A percentile compares a stretch with the other conserved stretches of the same genome.
Conservation (phyloP, 2,113 vertebrate genomes). For the Lycocorax pyrrhopterus region DNA sequence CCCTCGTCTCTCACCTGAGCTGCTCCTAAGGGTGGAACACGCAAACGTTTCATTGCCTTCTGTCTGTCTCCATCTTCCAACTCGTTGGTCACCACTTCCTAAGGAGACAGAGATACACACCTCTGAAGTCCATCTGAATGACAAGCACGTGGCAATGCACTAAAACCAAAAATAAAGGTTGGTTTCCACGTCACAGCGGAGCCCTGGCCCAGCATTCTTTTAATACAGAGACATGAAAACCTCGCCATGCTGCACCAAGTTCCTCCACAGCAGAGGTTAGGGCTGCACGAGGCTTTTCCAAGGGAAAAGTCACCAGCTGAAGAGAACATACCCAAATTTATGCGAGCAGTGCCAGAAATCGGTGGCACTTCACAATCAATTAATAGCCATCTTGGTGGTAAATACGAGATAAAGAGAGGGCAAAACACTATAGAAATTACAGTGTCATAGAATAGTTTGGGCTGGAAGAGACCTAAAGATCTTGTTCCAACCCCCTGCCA, state of each 20-base stretch:
- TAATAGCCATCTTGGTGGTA: neutral
- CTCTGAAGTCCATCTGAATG: neutral
- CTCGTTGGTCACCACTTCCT: slow-evolving; percentile 94
- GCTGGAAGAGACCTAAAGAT: neutral
- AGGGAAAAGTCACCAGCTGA: neutral
- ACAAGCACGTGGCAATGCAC: neutral
- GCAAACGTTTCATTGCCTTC: slow-evolving; percentile 96
- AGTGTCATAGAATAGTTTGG: neutral
- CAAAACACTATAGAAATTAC: neutral
- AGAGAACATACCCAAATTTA: neutral
- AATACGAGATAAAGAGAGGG: neutral
- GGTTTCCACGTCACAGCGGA: neutral
- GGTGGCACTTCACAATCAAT: neutral
- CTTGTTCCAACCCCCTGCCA: neutral
- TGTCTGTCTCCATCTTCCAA: slow-evolving; percentile 97
- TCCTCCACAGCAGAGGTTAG: neutral
- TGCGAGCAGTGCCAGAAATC: neutral
- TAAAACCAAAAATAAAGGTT: neutral
- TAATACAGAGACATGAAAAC: neutral
- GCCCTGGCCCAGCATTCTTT: neutral
- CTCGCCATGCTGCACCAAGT: neutral
- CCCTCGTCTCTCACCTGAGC: slow-evolving; percentile 83
- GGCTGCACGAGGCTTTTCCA: neutral
- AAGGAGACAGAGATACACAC: neutral
- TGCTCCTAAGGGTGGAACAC: slow-evolving; percentile 95